Evolutionary conservation across 2,113 vertebrate genomes (phyloP).

Genomic region (Dicerorhinus sumatrensis): DNA sequence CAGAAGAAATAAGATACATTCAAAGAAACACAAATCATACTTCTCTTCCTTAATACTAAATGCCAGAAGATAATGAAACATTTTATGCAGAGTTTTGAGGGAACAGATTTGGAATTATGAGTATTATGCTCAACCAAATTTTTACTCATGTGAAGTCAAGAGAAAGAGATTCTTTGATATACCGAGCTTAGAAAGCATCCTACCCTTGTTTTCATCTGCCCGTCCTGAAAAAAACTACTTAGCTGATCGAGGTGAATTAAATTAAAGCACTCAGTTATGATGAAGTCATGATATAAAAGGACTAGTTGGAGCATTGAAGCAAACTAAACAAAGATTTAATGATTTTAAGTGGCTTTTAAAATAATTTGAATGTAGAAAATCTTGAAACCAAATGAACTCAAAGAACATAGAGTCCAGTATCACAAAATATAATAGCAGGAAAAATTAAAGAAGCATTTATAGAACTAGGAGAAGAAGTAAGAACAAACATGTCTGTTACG

Average conservation of each 20-base stretch:
- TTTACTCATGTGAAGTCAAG: slow-evolving; percentile 29
- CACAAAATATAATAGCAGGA: slow-evolving; percentile 8
- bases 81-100: slow-evolving; percentile 8
- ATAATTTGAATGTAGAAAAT: slow-evolving; percentile 49
- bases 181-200: background rate
- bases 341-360: slow-evolving; percentile 55
- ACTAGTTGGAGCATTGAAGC: slow-evolving; percentile 26
- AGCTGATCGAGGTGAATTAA: background rate
- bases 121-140: background rate
- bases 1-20: slow-evolving; percentile 16
- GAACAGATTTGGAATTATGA: background rate
- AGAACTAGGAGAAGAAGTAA: background rate
- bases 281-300: slow-evolving; percentile 3
- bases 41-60: slow-evolving; percentile 20
- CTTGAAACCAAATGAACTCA: slow-evolving; percentile 27
- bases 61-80: slow-evolving; percentile 2
- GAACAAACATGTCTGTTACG: background rate
- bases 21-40: background rate
- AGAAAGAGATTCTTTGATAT: slow-evolving; percentile 19
- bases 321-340: slow-evolving; percentile 42
- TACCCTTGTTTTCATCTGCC: background rate
- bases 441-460: background rate
- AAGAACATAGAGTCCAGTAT: background rate
- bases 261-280: background rate
- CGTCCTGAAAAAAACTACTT: slow-evolving; percentile 36